Conservation (phyloP, 2,888 invertebrate species). For the Heliconius aoede region DNA sequence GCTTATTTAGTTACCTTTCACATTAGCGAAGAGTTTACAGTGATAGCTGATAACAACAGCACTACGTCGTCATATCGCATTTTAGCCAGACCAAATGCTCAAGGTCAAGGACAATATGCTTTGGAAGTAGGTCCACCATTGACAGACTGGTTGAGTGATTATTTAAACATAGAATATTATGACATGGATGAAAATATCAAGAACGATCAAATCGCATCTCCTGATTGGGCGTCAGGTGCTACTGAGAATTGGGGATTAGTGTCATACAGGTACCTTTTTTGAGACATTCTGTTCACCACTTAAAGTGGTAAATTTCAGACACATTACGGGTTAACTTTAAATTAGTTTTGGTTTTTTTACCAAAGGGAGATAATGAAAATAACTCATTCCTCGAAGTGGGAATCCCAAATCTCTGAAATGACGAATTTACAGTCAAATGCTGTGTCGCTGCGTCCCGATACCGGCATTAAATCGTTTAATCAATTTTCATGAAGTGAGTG, state of each 20-base stretch:
- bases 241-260: conserved; percentile 81
- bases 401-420: too few species aligned
- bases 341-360: too few species aligned
- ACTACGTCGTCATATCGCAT: conserved; percentile 65
- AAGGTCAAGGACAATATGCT: conserved; percentile 73
- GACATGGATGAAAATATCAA: conserved; percentile 68
- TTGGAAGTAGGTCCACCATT: conserved; percentile 71
- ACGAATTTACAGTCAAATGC: too few species aligned
- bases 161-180: conserved; percentile 71
- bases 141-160: conserved; percentile 70
- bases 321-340: too few species aligned
- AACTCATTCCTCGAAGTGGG: too few species aligned
- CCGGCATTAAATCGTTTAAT: too few species aligned
- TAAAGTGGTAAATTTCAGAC: too few species aligned
- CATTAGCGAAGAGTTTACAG: conserved; percentile 72
- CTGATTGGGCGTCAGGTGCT: conserved; percentile 79
- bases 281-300: too few species aligned
- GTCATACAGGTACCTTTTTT: conserved; percentile 76
- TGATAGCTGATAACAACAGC: conserved; percentile 69
- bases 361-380: too few species aligned
- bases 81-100: conserved; percentile 69
- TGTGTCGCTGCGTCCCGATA: too few species aligned
- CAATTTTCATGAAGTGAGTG: too few species aligned
- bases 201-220: conserved; percentile 77
- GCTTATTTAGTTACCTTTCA: conserved; percentile 92